phyloP scores from a whole-genome alignment of 2,113 vertebrate genomes.

The Propithecus coquereli region DNA sequence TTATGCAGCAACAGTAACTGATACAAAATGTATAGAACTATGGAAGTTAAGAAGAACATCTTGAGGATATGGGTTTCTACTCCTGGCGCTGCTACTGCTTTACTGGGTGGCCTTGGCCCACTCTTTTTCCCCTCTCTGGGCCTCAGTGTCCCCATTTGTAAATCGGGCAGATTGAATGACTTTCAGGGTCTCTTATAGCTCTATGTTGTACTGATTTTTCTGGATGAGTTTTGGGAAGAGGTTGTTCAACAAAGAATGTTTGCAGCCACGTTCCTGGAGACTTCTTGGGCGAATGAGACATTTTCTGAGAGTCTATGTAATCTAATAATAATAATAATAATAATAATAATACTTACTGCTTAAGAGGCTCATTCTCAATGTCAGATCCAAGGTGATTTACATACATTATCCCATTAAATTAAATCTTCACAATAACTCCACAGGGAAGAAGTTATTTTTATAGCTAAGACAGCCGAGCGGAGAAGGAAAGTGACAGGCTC shows the following conservation, averaged over 20 bases:
- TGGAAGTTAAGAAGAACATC: background rate
- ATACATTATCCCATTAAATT: background rate
- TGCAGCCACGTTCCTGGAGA: background rate
- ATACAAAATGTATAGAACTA: background rate
- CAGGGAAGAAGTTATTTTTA: background rate
- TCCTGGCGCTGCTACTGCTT: background rate
- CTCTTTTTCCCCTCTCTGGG: background rate
- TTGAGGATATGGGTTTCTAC: background rate
- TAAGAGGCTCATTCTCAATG: background rate
- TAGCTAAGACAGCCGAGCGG: background rate
- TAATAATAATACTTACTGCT: background rate
- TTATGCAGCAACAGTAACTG: background rate
- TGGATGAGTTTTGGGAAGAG: background rate
- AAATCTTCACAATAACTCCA: background rate
- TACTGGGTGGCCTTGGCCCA: background rate
- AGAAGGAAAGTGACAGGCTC: background rate
- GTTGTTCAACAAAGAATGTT: background rate
- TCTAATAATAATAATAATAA: no score
- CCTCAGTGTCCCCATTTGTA: background rate
- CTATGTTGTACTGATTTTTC: background rate
- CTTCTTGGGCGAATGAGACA: background rate
- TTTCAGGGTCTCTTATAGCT: no score
- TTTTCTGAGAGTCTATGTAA: background rate
- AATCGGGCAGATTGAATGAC: background rate
- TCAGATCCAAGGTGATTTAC: background rate